Conservation (phyloP, 2,888 invertebrate genomes). For the Harpalus rubripes region DNA sequence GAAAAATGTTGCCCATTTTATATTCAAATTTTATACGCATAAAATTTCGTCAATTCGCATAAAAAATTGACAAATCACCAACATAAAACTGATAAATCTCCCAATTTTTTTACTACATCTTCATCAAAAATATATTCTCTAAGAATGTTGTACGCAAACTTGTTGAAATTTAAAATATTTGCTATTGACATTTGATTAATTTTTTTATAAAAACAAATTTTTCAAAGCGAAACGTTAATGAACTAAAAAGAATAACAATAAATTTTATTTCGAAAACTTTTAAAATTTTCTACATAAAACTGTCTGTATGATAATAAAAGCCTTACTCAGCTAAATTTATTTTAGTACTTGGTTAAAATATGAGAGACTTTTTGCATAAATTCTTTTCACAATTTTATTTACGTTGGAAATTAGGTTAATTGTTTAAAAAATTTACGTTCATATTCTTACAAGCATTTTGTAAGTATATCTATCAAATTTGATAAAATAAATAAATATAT, state of each 20-base stretch:
- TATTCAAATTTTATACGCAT: background rate
- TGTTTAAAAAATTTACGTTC: background rate
- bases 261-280: constrained; percentile 38
- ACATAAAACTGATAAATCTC: constrained; percentile 37
- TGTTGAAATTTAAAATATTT: constrained; percentile 34
- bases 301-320: constrained; percentile 32
- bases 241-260: constrained; percentile 34
- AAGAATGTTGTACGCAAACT: constrained; percentile 5
- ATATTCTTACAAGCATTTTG: background rate
- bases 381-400: constrained; percentile 38
- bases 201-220: background rate
- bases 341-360: constrained; percentile 23
- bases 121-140: constrained; percentile 21
- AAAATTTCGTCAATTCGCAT: constrained; percentile 4
- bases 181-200: constrained; percentile 33
- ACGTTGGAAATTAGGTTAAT: background rate
- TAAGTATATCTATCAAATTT: no score
- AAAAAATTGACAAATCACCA: constrained; percentile 14
- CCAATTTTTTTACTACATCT: constrained; percentile 3
- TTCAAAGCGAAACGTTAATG: constrained; percentile 27
- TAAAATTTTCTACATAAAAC: constrained; percentile 40
- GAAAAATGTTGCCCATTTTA: background rate
- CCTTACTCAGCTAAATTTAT: constrained; percentile 24
- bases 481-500: no score
- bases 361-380: constrained; percentile 26